Evolutionary conservation across 2,797 vertebrate species (phyloP), one percentile per base, ranked within the genome.

Genomic region (Rhinophrynus dorsalis): DNA sequence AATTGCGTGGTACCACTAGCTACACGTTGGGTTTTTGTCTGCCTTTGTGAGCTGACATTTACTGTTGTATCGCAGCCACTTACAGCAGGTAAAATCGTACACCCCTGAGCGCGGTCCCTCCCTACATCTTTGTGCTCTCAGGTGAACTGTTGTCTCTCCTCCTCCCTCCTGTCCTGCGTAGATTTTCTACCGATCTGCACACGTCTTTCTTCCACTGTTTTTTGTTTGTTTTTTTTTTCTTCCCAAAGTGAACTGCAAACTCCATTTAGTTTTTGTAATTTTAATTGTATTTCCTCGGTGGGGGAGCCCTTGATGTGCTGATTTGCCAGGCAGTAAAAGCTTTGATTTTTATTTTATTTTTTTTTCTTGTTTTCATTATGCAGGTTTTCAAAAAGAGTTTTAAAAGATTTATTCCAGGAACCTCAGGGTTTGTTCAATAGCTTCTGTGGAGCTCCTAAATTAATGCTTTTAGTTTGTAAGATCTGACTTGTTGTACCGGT

Each of bases 301-400:
- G 35, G 45, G 55, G 40, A 21, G 15, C 13, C 12, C 32, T 50
- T 40, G 23, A 68, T 47, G 27, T 18, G 42, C 54, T 58, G 42
- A 67, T 60, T 40, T 59, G 32, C 55, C 17, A n/a, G 13, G 55
- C 55, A 11, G 21, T 60, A 68, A 68, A 68, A 68, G 55, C 66
- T 68, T 68, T 59, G 44, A 48, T 59, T 59, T 52, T 33, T 47
- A 2, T 13, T 11, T 38, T 38, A 12, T 38, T 38, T 47, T 5
- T 44, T 44, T 44, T 27, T n/a, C 11, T 27, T 38, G 33, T 51
- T 51, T 51, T 48, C 51, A 33, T 55, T 54, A 15, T 37, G 15
- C 40, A 11, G 13, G 18, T 57, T 58, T 67, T 58, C n/a, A 23
- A 8, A 23, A 44, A 44, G 50, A 9, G 23, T 66, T 64, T 48